phyloP scores from a whole-genome alignment of 1,140 invertebrate genomes.

The Sitophilus oryzae region DNA sequence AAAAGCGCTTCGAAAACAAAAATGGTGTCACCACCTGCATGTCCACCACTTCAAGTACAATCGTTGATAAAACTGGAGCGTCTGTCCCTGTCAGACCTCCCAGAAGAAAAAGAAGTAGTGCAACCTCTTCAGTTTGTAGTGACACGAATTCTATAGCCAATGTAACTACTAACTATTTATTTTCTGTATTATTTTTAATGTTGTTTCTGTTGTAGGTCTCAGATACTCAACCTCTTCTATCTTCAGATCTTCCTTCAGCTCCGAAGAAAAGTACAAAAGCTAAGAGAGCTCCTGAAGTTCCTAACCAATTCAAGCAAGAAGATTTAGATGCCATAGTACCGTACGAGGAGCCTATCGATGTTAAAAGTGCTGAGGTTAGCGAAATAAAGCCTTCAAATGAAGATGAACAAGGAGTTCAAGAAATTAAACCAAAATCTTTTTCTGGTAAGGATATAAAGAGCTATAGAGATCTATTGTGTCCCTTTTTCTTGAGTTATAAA shows the following conservation, averaged over 20 bases:
- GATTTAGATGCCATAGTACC: constrained; percentile 44
- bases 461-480: too few species aligned
- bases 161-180: constrained; percentile 24
- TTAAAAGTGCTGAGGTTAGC: constrained; percentile 2
- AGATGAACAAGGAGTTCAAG: constrained; percentile 42
- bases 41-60: constrained; percentile 35
- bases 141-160: constrained; percentile 50
- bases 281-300: constrained; percentile 43
- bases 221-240: constrained; percentile 32
- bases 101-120: constrained; percentile 53
- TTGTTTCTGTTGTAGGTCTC: constrained; percentile 28
- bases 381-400: background rate
- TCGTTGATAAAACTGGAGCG: constrained; percentile 41
- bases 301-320: constrained; percentile 41
- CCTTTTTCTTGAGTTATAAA: too few species aligned
- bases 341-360: constrained; percentile 49
- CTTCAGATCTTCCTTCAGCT: constrained; percentile 13
- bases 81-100: constrained; percentile 51
- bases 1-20: constrained; percentile 53
- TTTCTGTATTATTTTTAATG: too few species aligned
- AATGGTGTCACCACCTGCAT: constrained; percentile 53
- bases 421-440: constrained; percentile 44
- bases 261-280: constrained; percentile 38
- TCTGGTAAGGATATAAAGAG: too few species aligned
- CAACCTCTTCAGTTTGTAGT: constrained; percentile 53